phyloP scores from a whole-genome alignment of 2,888 invertebrate genomes.

The Chloroclystis v-ata region DNA sequence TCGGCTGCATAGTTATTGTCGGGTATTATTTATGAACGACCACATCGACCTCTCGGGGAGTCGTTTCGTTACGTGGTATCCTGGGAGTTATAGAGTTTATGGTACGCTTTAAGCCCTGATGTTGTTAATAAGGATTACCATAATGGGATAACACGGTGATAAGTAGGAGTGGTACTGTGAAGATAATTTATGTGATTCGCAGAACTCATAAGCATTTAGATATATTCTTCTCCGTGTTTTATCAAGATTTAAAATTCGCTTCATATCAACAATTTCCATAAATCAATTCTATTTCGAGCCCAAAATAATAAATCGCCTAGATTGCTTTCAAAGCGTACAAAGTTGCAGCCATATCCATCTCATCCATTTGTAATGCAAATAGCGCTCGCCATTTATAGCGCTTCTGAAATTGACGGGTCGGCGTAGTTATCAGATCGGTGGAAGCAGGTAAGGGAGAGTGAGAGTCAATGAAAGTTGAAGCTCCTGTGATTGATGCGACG shows the following conservation, averaged over 20 bases:
- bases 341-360: not conserved
- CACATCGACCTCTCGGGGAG: not conserved
- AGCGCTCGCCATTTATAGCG: constrained; percentile 27
- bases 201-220: too few relatives aligned
- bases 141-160: too few relatives aligned
- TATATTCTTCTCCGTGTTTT: too few relatives aligned
- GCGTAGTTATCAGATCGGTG: constrained; percentile 55
- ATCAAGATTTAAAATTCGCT: too few relatives aligned
- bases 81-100: not conserved
- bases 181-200: too few relatives aligned
- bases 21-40: constrained; percentile 1
- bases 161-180: too few relatives aligned
- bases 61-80: not conserved
- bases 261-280: too few relatives aligned
- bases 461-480: constrained; percentile 36
- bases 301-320: too few relatives aligned
- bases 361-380: constrained; percentile 28
- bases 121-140: too few relatives aligned
- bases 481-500: constrained; percentile 24
- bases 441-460: constrained; percentile 38
- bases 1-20: not conserved
- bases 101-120: not conserved
- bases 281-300: too few relatives aligned
- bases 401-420: constrained; percentile 34
- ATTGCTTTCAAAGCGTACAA: not conserved